Base-by-base conservation (phyloP, 2,113 vertebrate species). In the Alouatta palliata region DNA sequence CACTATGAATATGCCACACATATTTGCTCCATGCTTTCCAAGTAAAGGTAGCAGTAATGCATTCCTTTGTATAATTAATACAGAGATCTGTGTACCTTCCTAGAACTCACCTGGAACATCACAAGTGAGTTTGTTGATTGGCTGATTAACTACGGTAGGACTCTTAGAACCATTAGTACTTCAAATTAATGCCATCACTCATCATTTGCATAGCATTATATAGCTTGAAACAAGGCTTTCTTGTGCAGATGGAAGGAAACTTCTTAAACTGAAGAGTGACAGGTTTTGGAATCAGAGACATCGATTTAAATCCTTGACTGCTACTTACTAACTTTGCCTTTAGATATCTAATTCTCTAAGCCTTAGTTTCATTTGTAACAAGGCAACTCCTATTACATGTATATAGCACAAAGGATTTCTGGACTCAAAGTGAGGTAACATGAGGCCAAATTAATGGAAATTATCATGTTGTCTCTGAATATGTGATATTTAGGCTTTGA, bases 111-210 rank as follows among this genome's bases (percentile, higher is more conserved):
- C 49, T 70, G 87, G 66, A 61, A 90, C 58, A 73, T 49, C 27
- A 73, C 7, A 64, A 43, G 8, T 40, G 0, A 8, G 20, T 37
- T 45, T 84, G 35, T 61, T 80, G 40, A 80, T 12, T 68, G 49
- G 16, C 19, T 84, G 14, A 84, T 40, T 87, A 91, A 86, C 73
- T 81, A 49, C 73, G 9, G 5, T 47, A 82, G 68, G 82, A 47
- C 40, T 86, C 40, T 85, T n/a, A 80, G 32, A 94, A 83, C 32
- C 20, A 93, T 61, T 35, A 94, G 77, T 81, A 94, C 47, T 68
- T 93, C 23, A 84, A 75, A 49, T 73, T 43, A 79, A 40, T 79
- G 21, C 27, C 23, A 17, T 52, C 52, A 52, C 6, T 52, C 52
- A 52, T 88, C 3, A 20, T 83, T 93, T 90, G 37, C 64, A 52